Percentiles rank a stretch among this genome's conserved stretches.
Conservation (phyloP, 2,113 vertebrate species). For the Siniperca knerii region DNA sequence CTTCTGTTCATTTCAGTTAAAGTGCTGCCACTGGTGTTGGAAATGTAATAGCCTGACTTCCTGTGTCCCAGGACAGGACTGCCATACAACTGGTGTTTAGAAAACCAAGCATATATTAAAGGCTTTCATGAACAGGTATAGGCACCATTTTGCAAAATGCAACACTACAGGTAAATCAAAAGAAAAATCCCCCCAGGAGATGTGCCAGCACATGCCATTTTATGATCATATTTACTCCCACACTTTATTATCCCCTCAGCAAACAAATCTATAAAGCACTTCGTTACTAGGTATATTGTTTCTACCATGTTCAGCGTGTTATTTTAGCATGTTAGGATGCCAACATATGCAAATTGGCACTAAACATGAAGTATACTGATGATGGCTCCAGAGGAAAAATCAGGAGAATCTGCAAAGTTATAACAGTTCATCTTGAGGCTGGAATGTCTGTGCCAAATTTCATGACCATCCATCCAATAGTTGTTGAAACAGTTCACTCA, state of each 20-base stretch:
- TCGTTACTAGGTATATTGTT: too few relatives aligned
- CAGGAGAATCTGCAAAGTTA: not conserved
- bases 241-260: not conserved
- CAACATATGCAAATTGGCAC: not conserved
- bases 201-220: not conserved
- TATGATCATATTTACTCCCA: not conserved
- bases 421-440: not conserved
- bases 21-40: not conserved
- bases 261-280: not conserved
- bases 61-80: not conserved
- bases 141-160: constrained; percentile 11
- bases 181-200: constrained; percentile 3
- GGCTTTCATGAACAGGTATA: constrained; percentile 15
- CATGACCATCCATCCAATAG: not conserved
- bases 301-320: too few relatives aligned
- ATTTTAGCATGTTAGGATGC: not conserved
- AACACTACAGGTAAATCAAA: constrained; percentile 13
- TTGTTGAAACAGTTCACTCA: not conserved
- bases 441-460: not conserved
- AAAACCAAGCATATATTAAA: constrained; percentile 30
- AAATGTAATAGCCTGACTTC: constrained; percentile 1
- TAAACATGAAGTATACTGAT: not conserved
- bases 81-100: constrained; percentile 16
- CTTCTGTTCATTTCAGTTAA: not conserved
- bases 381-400: not conserved